phyloP scores from a whole-genome alignment of 2,113 vertebrate genomes.

The Paramisgurnus dabryanus region DNA sequence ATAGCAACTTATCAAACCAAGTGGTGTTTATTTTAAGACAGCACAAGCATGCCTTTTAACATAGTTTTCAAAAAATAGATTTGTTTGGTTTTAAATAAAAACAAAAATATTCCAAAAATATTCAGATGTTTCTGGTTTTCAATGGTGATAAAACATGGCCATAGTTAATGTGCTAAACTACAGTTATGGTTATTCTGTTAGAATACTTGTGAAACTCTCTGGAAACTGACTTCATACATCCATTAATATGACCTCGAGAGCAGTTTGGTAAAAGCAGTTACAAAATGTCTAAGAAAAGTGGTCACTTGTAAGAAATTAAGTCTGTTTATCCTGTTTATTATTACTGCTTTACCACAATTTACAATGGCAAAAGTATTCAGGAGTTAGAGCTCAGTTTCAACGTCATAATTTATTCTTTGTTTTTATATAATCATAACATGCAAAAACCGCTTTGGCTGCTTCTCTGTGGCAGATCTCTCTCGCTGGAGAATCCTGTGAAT shows the following conservation, averaged over 20 bases:
- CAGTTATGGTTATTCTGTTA: too few species aligned
- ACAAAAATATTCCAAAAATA: neutral
- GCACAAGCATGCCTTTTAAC: neutral
- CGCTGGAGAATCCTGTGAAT: neutral
- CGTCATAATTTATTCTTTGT: neutral
- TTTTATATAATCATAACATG: neutral
- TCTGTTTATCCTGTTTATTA: neutral
- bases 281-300: too few species aligned
- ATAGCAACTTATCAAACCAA: neutral
- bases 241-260: neutral
- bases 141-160: too few species aligned
- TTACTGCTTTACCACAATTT: neutral
- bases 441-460: neutral
- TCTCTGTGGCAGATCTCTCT: neutral
- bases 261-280: too few species aligned
- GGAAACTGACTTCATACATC: neutral
- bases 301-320: too few species aligned
- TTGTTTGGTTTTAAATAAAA: neutral
- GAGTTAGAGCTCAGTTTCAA: neutral
- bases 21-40: neutral
- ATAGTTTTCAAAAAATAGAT: neutral
- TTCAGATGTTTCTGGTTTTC: too few species aligned
- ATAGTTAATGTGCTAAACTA: too few species aligned
- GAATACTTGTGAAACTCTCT: too few species aligned
- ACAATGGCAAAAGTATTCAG: neutral